Evolutionary conservation across 2,113 vertebrate genomes (phyloP), one percentile per base, ranked within the genome.

Genomic region (Oncorhynchus clarkii): DNA sequence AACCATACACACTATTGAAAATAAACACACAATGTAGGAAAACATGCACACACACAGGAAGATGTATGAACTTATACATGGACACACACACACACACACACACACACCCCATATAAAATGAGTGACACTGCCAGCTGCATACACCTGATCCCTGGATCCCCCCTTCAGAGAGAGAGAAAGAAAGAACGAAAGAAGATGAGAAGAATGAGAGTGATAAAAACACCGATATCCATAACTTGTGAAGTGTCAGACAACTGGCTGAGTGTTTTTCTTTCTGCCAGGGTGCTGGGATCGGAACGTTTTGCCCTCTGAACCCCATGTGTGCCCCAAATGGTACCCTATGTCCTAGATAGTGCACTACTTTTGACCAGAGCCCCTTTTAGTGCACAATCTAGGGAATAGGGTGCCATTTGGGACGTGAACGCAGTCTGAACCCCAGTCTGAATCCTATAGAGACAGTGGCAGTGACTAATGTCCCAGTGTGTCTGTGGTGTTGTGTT

Each of bases 381-480:
- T 45, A 54, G 13, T 14, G 51, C 16, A 18, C 51, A 54, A 14
- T 54, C 12, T 54, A 54, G 51, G 51, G 14, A 54, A 54, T 54
- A 18, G 51, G 16, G 5, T 18, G 51, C 14, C 16, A 54, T 14
- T 59, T 65, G 79, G 31, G 59, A 31, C 12, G 31, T 5, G 24
- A 18, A 80, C 77, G 69, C 29, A 73, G 76, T 72, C 73, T 72
- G 71, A 80, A 79, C 82, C 73, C 85, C 72, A 54, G 13, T 80
- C 66, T 88, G 85, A 88, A 88, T 84, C 80, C 77, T 74, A 78
- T 22, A 67, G 76, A 83, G 78, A 78, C 91, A 90, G 93, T 96
- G 95, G 95, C 95, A 93, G 93, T 93, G 95, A 95, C 80, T 85
- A 83, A 90, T 89, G 95, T 95, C 95, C 95, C 91, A 84, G 94